These are phyloP conservation scores for Odontocolon sp. DNA, from an alignment of 2,888 invertebrate species.

Conservation along the genomic window DNA sequence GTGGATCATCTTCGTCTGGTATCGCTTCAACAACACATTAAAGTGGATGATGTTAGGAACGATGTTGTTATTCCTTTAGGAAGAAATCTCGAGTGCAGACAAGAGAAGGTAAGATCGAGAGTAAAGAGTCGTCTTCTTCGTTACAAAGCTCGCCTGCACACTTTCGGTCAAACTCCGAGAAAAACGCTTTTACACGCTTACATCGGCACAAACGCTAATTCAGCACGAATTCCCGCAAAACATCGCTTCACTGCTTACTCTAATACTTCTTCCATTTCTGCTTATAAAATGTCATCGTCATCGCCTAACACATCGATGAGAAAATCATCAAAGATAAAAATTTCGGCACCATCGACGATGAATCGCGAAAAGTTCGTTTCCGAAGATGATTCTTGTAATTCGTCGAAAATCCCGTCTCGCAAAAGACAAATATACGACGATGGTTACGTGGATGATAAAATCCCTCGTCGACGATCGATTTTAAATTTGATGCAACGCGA, in stretches of 20 bases:
- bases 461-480: conserved; percentile 39
- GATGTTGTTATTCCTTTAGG: conserved; percentile 50
- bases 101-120: conserved; percentile 78
- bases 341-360: not conserved
- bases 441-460: conserved; percentile 49
- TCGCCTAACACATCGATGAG: not conserved
- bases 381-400: not conserved
- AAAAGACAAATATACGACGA: too few species aligned
- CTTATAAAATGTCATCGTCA: conserved; percentile 22
- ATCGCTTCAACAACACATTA: too few species aligned
- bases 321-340: too few species aligned
- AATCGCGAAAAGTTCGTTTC: not conserved
- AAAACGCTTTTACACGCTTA: conserved; percentile 40
- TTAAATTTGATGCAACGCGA: conserved; percentile 49
- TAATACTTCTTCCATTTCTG: conserved; percentile 38
- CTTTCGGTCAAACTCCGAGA: conserved; percentile 23
- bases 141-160: conserved; percentile 39
- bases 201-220: conserved; percentile 31
- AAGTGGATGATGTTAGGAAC: conserved; percentile 44
- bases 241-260: conserved; percentile 21
- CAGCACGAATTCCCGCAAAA: conserved; percentile 35
- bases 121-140: conserved; percentile 73
- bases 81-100: conserved; percentile 55
- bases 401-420: too few species aligned
- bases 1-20: conserved; percentile 10